Base-by-base conservation (phyloP, 1,140 invertebrate genomes). In the Lethrus apterus region DNA sequence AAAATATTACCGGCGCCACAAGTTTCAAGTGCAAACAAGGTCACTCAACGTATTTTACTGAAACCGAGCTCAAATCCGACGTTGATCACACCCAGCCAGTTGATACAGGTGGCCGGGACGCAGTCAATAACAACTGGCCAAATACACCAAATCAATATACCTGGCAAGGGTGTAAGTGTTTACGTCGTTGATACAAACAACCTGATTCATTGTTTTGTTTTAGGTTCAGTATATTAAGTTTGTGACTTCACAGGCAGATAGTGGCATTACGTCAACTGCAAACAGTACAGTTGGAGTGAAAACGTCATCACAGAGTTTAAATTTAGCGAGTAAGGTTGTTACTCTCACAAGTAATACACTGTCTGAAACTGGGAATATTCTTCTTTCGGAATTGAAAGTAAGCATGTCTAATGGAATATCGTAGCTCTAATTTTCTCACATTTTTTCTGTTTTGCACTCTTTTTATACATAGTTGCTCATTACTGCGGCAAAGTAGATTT, bases 201-300 rank as follows among this genome's bases (percentile, higher is more conserved):
- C n/a, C n/a, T n/a, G n/a, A n/a, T 14, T 21, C 8, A 8, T 23
- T 42, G 10, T 9, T 26, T 49, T 51, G 44, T 59, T 69, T 43
- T 54, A 81, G 78, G 73, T 84, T 31, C 81, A 84, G 62, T 84
- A 83, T 62, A 81, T 86, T 2, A 70, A 82, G 56, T 67, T 86
- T 44, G 76, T 86, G 3, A 79, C 77, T 58, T 72, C 67, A 19
- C 21, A 38, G 4, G 57, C 70, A 24, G 64, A 72, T 67, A 68
- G 70, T 10, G 21, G 63, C 48, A 57, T 64, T 3, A 68, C 63
- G 14, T 48, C 63, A 10, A 67, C 66, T 45, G 65, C 61, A 31
- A 64, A 65, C 33, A 61, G 61, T 26, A 56, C 68, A n/a, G 57
- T 62, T n/a, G 64, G 70, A 40, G 67, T 68, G 55, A 58, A 65